A percentile compares a stretch with the other conserved stretches of the same genome.
These are phyloP conservation scores for Cottoperca gobio DNA, from an alignment of 2,797 vertebrate species.

Conservation along the genomic window DNA sequence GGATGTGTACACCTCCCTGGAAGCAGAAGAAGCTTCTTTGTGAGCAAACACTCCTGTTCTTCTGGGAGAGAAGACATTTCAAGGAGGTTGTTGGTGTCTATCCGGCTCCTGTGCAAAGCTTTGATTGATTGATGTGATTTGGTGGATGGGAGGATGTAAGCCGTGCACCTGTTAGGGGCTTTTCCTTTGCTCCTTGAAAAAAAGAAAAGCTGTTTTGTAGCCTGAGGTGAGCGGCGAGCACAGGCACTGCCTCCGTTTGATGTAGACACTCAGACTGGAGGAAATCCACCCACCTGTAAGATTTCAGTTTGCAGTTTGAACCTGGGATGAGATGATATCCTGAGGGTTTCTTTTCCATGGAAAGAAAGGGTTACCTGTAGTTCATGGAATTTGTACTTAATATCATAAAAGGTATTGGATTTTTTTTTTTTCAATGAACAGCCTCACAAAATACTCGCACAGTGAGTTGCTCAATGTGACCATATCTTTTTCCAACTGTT, in stretches of 20 bases:
- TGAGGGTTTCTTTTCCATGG: neutral
- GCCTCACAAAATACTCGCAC: neutral
- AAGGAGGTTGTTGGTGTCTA: slow-evolving; percentile 28
- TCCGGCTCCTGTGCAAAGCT: slow-evolving; percentile 37
- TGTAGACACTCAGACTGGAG: slow-evolving; percentile 50
- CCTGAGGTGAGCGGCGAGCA: slow-evolving; percentile 53
- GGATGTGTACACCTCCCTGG: neutral
- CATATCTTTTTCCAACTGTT: neutral
- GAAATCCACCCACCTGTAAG: slow-evolving; percentile 63
- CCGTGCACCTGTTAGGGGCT: slow-evolving; percentile 55
- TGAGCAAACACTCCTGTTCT: slow-evolving; percentile 25
- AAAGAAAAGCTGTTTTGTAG: slow-evolving; percentile 48
- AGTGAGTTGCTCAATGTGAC: neutral
- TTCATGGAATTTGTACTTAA: slow-evolving; percentile 1
- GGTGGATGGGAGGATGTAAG: slow-evolving; percentile 42
- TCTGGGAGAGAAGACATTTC: slow-evolving; percentile 18
- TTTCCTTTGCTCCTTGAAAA: slow-evolving; percentile 52
- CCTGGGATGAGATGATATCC: slow-evolving; percentile 2
- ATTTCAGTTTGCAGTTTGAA: slow-evolving; percentile 17
- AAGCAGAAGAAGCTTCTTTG: slow-evolving; percentile 22
- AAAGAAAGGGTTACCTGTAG: slow-evolving; percentile 6
- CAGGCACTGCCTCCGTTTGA: slow-evolving; percentile 70
- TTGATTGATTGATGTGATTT: slow-evolving; percentile 53
- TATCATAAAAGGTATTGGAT: neutral
- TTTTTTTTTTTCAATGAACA: neutral